Percentiles rank a stretch among this genome's conserved stretches.
phyloP scores from a whole-genome alignment of 2,888 invertebrate genomes.

The Blera fallax region DNA sequence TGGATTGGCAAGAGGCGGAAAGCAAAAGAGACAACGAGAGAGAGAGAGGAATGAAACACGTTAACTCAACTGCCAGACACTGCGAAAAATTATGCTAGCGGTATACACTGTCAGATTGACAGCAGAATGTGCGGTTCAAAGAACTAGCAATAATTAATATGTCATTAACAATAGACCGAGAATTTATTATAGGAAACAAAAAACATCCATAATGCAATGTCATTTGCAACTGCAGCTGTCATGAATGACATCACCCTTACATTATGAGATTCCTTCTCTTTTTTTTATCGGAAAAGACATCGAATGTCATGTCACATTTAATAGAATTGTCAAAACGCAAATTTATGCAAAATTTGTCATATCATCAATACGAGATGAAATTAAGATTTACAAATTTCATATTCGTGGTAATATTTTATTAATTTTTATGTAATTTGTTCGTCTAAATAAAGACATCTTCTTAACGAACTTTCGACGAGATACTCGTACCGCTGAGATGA shows the following conservation, averaged over 20 bases:
- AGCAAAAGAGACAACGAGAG: too few species aligned
- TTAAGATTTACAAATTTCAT: conserved; percentile 19
- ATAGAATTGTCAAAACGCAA: conserved; percentile 10
- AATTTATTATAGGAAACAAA: neutral
- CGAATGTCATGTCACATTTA: neutral
- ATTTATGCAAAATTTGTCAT: conserved; percentile 36
- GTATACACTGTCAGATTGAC: conserved; percentile 54
- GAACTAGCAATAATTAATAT: conserved; percentile 48
- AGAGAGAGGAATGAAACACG: conserved; percentile 16
- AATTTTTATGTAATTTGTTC: conserved; percentile 41
- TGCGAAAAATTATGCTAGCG: conserved; percentile 41
- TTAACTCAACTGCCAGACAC: conserved; percentile 4
- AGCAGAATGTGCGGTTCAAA: conserved; percentile 52
- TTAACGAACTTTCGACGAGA: conserved; percentile 24
- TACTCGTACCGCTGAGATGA: conserved; percentile 6
- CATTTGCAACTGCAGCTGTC: neutral
- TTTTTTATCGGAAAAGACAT: neutral
- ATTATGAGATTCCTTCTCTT: neutral
- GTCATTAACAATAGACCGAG: conserved; percentile 13
- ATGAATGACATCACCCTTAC: conserved; percentile 10
- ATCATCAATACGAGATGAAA: neutral
- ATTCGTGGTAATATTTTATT: conserved; percentile 30
- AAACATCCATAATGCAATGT: neutral
- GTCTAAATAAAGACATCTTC: conserved; percentile 55
- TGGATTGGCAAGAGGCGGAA: neutral